Evolutionary conservation across 2,113 vertebrate species (phyloP).

Genomic region (Lophius piscatorius): DNA sequence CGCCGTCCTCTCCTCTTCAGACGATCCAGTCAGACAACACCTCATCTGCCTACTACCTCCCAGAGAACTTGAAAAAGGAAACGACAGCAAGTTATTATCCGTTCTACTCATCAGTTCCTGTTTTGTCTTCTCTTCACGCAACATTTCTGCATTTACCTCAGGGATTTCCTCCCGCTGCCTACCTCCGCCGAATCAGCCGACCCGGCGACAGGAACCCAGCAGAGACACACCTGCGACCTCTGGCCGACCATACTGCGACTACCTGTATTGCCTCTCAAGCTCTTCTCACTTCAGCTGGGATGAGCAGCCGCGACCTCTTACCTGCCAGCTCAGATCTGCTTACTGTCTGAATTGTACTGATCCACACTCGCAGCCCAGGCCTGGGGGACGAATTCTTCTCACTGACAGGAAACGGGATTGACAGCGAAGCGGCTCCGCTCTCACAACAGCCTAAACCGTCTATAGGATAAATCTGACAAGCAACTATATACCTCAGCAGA

Average conservation of each 20-base stretch:
- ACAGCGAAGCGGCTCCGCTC: constrained; percentile 1
- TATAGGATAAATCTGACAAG: background rate
- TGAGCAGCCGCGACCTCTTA: constrained; percentile 48
- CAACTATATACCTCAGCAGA: constrained; percentile 58
- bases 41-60: constrained; percentile 56
- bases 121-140: constrained; percentile 21
- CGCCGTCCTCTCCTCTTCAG: constrained; percentile 3
- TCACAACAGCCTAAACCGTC: constrained; percentile 17
- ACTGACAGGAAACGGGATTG: background rate
- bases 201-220: constrained; percentile 30
- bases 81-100: constrained; percentile 14
- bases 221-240: constrained; percentile 49
- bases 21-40: constrained; percentile 15
- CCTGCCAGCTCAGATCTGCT: constrained; percentile 23
- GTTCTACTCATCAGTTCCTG: constrained; percentile 13
- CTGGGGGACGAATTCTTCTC: background rate
- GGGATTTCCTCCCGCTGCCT: constrained; percentile 60
- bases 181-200: constrained; percentile 58
- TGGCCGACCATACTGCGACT: constrained; percentile 49
- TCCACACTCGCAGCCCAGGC: constrained; percentile 11
- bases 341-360: constrained; percentile 13
- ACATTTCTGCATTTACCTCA: constrained; percentile 66
- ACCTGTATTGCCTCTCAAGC: constrained; percentile 62
- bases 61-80: constrained; percentile 27
- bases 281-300: constrained; percentile 43